Percentiles rank a stretch among this genome's conserved stretches.
Conservation (phyloP, 2,888 invertebrate species). For the Coecobrya sp. region DNA sequence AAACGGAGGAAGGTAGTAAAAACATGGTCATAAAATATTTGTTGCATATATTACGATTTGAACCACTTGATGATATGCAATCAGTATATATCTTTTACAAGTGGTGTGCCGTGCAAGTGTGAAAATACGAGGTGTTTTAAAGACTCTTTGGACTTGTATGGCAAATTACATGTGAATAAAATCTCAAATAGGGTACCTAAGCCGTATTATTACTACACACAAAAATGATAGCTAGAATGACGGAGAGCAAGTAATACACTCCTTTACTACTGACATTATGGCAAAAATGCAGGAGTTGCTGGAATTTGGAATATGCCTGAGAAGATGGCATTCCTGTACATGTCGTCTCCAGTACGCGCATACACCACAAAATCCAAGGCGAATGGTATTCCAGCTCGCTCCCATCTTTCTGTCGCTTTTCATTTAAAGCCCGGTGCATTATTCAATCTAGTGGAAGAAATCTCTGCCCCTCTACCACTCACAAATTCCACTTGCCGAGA, state of each 20-base stretch:
- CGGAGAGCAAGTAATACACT: not conserved
- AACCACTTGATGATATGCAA: not conserved
- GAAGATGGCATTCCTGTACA: constrained; percentile 81
- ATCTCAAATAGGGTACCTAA: not conserved
- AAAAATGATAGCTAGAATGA: not conserved
- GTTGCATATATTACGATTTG: constrained; percentile 44
- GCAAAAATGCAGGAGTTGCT: constrained; percentile 36
- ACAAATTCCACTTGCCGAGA: not conserved
- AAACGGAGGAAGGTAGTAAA: constrained; percentile 58
- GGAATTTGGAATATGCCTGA: constrained; percentile 68
- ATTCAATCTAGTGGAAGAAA: constrained; percentile 47
- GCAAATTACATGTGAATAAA: constrained; percentile 29
- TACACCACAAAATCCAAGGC: not conserved
- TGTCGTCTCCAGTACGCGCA: constrained; percentile 69
- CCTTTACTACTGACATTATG: not conserved
- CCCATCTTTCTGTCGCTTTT: constrained; percentile 49
- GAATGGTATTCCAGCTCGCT: constrained; percentile 4
- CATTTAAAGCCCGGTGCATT: not conserved
- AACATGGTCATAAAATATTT: constrained; percentile 53
- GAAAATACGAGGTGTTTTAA: constrained; percentile 48
- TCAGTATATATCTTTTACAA: not conserved
- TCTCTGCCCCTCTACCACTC: not conserved
- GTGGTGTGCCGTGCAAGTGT: constrained; percentile 20
- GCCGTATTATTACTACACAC: not conserved
- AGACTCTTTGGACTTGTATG: not conserved